Conservation (phyloP, 2,888 invertebrate genomes). For the Choristoneura rosaceana region DNA sequence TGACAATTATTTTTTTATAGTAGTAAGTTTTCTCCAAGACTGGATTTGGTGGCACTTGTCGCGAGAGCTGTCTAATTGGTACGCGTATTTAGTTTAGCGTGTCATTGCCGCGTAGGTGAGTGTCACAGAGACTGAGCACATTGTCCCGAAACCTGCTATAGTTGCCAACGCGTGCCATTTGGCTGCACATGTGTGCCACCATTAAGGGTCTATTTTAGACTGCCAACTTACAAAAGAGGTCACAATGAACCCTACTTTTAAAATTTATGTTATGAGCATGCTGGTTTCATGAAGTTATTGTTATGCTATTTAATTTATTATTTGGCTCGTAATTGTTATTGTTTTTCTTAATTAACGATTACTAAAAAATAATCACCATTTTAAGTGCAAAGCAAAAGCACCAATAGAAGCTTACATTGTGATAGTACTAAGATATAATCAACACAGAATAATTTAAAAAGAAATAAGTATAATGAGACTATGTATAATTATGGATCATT, state of each 20-base stretch:
- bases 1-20: constrained; percentile 53
- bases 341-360: neutral
- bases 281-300: constrained; percentile 40
- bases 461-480: constrained; percentile 25
- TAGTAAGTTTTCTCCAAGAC: constrained; percentile 61
- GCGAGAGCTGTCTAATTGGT: constrained; percentile 49
- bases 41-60: constrained; percentile 50
- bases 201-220: constrained; percentile 53
- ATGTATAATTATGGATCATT: constrained; percentile 15
- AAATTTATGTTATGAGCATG: constrained; percentile 27
- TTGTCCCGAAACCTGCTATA: constrained; percentile 62
- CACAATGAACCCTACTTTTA: constrained; percentile 9
- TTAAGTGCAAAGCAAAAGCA: constrained; percentile 61
- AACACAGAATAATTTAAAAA: constrained; percentile 34
- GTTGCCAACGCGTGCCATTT: constrained; percentile 72
- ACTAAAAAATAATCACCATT: constrained; percentile 34
- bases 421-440: constrained; percentile 58
- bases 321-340: constrained; percentile 8
- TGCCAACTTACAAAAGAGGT: constrained; percentile 30
- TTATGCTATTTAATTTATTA: constrained; percentile 44
- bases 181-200: constrained; percentile 72
- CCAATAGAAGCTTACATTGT: constrained; percentile 71
- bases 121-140: constrained; percentile 65
- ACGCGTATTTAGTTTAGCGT: constrained; percentile 60
- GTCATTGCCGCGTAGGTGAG: constrained; percentile 62